Base-by-base conservation (phyloP, 2,888 invertebrate species). In the Caenorhabditis sp. region DNA sequence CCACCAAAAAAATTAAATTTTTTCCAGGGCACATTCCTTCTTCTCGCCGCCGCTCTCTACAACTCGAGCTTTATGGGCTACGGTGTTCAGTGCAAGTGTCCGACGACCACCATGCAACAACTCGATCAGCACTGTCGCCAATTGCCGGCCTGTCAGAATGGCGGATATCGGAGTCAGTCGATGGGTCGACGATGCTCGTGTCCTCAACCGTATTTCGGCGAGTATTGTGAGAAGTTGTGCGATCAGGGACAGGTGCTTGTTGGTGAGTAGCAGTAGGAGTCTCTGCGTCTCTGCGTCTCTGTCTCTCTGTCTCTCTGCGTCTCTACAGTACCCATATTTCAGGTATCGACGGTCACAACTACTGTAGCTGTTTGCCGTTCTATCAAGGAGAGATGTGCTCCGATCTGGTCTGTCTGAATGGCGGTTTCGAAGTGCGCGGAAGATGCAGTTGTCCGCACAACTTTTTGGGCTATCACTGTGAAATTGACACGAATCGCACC, bases 381-480 rank as follows among this genome's bases (percentile, higher is more conserved):
- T 86, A 84, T 61, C 84, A 84, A 70, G 86, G 86, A 37, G 83
- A 83, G 50, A 84, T 83, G 59, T 86, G 86, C 68, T 77, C 80
- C 17, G 85, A 87, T 14, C 76, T 86, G 67, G 81, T 86, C 10
- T 86, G 86, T 67, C 66, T 86, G 19, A 86, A 86, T 64, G 86
- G 86, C 12, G 86, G 74, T n/a, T 77, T 62, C 68, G 77, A 79
- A 23, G 62, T 76, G 53, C 58, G 75, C 43, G 77, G 82, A 4
- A 55, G 85, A 37, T 86, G 86, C 61, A 74, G 81, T 12, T 86
- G 86, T 63, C 83, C 84, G 0, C 79, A 82, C 49, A 81, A 81
- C 36, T 86, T 79, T 66, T 78, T 86, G 21, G 86, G 86, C 1
- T 84, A 83, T 70, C 86, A 86, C 68, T 86, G 86, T 68, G 86